Percentiles rank a stretch among this genome's conserved stretches.
These are phyloP conservation scores for Meliscaeva auricollis DNA, from an alignment of 2,888 invertebrate genomes.

Conservation along the genomic window DNA sequence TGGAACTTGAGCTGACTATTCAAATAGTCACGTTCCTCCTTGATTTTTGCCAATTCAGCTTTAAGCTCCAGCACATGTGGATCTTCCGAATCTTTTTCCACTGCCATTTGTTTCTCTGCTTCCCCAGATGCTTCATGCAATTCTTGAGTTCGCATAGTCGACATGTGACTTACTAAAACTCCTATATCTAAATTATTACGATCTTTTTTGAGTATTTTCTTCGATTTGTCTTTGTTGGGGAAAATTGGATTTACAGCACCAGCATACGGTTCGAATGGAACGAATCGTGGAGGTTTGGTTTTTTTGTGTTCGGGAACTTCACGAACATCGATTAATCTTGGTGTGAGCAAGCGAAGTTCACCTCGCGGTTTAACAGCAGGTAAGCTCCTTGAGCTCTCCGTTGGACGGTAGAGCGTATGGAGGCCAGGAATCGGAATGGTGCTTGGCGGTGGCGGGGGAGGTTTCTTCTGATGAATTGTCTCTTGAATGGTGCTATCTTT, in stretches of 20 bases:
- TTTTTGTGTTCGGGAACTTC: slow-evolving; percentile 80
- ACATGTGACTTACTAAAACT: slow-evolving; percentile 89
- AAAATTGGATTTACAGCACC: slow-evolving; percentile 93
- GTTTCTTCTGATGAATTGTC: slow-evolving; percentile 76
- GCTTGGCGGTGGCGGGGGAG: slow-evolving; percentile 63
- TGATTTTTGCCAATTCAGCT: slow-evolving; percentile 84
- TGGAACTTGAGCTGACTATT: slow-evolving; percentile 94
- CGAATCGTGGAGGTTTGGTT: slow-evolving; percentile 90
- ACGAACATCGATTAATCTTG: slow-evolving; percentile 85
- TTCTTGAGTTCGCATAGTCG: slow-evolving; percentile 88
- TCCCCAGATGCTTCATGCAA: slow-evolving; percentile 84
- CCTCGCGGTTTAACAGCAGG: slow-evolving; percentile 85
- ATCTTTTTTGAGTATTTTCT: slow-evolving; percentile 77
- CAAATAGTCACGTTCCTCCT: slow-evolving; percentile 89
- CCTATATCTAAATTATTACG: slow-evolving; percentile 88
- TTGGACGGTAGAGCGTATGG: slow-evolving; percentile 80
- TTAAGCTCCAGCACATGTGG: slow-evolving; percentile 76
- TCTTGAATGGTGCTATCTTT: slow-evolving; percentile 79
- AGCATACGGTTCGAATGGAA: slow-evolving; percentile 95
- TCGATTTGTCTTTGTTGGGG: slow-evolving; percentile 83
- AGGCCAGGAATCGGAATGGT: slow-evolving; percentile 79
- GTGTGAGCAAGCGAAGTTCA: slow-evolving; percentile 86
- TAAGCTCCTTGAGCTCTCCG: slow-evolving; percentile 80
- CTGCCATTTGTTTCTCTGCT: slow-evolving; percentile 71
- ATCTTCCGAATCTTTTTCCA: slow-evolving; percentile 8